Evolutionary conservation across 1,140 invertebrate genomes (phyloP).

Genomic region (Mercenaria mercenaria): DNA sequence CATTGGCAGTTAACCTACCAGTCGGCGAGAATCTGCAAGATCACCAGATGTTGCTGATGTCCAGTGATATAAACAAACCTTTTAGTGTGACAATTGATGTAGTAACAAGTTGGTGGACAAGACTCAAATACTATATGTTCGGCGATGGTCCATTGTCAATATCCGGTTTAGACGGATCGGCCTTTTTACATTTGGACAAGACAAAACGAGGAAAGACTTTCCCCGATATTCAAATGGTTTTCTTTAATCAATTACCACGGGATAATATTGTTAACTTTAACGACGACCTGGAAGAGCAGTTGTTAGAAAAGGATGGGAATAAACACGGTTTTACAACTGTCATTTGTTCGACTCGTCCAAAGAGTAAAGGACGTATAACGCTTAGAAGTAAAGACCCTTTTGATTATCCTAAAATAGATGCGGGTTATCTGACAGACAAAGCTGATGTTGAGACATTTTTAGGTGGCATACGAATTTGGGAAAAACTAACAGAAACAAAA

Average conservation of each 20-base stretch:
- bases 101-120: conserved; percentile 45
- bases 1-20: conserved; percentile 90
- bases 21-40: conserved; percentile 96
- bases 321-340: not conserved
- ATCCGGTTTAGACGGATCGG: not conserved
- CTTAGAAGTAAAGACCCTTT: not conserved
- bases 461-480: not conserved
- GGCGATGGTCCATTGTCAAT: conserved; percentile 64
- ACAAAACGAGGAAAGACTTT: too few relatives aligned
- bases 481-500: too few relatives aligned
- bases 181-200: not conserved
- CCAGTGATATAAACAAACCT: conserved; percentile 61
- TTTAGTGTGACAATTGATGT: conserved; percentile 52
- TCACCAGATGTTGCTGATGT: conserved; percentile 85
- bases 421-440: not conserved
- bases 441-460: not conserved
- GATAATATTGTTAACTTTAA: not conserved
- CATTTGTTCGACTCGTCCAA: conserved; percentile 3
- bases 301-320: not conserved
- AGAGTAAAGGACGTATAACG: not conserved
- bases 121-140: conserved; percentile 70
- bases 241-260: not conserved
- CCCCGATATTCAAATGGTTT: not conserved
- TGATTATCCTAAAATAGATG: too few relatives aligned
- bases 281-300: not conserved